phyloP scores from a whole-genome alignment of 2,888 invertebrate species.

The Acrocyrtus sp. region DNA sequence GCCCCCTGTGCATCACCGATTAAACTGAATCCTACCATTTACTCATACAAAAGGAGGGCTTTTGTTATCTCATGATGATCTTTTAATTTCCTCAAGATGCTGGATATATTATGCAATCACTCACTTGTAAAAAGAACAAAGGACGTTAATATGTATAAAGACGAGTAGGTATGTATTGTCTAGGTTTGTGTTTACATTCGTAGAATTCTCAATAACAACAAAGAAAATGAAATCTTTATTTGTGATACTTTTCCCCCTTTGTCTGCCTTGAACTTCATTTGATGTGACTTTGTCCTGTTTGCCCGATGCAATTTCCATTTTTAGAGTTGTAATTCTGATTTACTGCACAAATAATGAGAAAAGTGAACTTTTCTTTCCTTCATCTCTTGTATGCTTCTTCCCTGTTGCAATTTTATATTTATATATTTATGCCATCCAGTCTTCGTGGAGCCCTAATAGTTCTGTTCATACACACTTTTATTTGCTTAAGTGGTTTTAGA shows the following conservation, averaged over 20 bases:
- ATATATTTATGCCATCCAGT: too few species aligned
- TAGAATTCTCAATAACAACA: too few species aligned
- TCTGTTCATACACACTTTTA: neutral
- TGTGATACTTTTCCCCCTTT: too few species aligned
- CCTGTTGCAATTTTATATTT: neutral
- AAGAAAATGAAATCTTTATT: too few species aligned
- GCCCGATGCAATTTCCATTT: too few species aligned
- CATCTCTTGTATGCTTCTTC: neutral
- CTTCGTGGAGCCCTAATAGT: neutral
- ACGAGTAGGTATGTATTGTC: too few species aligned
- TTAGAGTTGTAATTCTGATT: too few species aligned
- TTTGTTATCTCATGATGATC: conserved; percentile 15
- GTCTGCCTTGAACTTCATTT: too few species aligned
- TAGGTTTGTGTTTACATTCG: too few species aligned
- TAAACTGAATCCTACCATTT: too few species aligned
- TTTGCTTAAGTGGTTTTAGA: neutral
- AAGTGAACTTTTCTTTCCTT: neutral
- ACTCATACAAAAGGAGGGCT: too few species aligned
- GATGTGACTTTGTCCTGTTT: too few species aligned
- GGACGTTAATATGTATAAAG: conserved; percentile 8
- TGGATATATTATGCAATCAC: conserved; percentile 1
- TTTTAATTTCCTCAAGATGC: conserved; percentile 33
- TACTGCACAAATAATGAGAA: neutral
- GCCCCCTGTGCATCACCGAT: neutral
- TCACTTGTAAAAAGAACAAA: conserved; percentile 24